phyloP scores from a whole-genome alignment of 2,888 invertebrate genomes.

The Diploptera punctata region DNA sequence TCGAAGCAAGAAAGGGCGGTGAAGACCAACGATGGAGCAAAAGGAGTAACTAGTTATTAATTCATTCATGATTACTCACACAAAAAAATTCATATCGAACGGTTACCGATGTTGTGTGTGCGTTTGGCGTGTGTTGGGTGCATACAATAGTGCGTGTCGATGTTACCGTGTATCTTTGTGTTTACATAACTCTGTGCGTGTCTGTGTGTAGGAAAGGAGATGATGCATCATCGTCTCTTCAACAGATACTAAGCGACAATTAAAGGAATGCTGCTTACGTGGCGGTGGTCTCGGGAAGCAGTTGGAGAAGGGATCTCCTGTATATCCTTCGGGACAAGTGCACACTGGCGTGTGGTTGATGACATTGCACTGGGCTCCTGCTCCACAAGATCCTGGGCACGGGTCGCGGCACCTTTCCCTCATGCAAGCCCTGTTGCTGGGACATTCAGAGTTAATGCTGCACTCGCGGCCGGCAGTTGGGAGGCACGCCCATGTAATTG shows the following conservation, averaged over 20 bases:
- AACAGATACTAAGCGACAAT: not conserved
- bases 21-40: not conserved
- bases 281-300: conserved; percentile 66
- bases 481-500: conserved; percentile 53
- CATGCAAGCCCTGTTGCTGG: conserved; percentile 73
- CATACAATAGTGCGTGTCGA: not conserved
- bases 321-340: conserved; percentile 72
- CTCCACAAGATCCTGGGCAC: conserved; percentile 78
- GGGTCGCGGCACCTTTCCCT: conserved; percentile 77
- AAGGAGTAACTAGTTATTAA: no score
- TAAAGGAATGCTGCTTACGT: conserved; percentile 56
- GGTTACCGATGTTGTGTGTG: not conserved
- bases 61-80: no score
- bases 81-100: not conserved
- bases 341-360: conserved; percentile 81
- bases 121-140: not conserved
- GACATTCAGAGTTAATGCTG: conserved; percentile 75
- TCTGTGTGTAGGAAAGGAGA: not conserved
- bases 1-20: conserved; percentile 2
- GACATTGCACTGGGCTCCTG: conserved; percentile 73
- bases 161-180: not conserved
- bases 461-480: conserved; percentile 75
- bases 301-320: conserved; percentile 78
- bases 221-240: conserved; percentile 13
- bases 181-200: not conserved